Conservation (phyloP, 1,140 invertebrate species). For the Ips nitidus region DNA sequence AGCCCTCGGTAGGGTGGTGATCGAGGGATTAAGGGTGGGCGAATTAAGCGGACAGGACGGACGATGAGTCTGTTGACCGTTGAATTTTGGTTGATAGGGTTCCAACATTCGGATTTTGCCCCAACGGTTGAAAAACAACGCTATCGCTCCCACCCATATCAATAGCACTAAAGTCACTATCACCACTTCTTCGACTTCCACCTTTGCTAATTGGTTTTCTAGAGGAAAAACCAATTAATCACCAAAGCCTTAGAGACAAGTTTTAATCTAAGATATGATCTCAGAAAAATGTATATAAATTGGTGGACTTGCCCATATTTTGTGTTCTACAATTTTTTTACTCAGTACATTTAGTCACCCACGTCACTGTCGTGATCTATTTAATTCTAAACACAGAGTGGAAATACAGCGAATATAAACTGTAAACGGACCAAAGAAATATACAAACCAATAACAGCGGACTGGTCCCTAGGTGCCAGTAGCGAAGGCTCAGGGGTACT, state of each 20-base stretch:
- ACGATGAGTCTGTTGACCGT: constrained; percentile 64
- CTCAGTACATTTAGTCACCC: background rate
- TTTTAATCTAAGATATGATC: no score
- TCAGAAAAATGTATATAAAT: no score
- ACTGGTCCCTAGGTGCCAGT: constrained; percentile 1
- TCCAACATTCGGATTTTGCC: constrained; percentile 82
- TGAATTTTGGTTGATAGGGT: constrained; percentile 80
- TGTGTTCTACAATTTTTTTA: background rate
- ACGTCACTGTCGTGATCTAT: background rate
- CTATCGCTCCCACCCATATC: constrained; percentile 76
- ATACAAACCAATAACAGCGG: constrained; percentile 6
- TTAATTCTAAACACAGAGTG: background rate
- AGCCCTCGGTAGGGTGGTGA: constrained; percentile 41
- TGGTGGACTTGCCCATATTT: no score
- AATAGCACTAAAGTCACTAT: constrained; percentile 74
- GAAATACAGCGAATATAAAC: no score
- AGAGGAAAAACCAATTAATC: background rate
- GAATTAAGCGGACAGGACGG: constrained; percentile 67
- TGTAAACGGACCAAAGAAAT: no score
- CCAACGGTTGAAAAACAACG: constrained; percentile 82
- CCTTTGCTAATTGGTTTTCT: constrained; percentile 39
- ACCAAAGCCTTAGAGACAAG: background rate
- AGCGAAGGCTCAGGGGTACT: background rate
- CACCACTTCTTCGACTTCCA: constrained; percentile 74
- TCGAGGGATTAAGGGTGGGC: constrained; percentile 49